Base-by-base conservation (phyloP, 2,888 invertebrate genomes). In the Lissonota sp. region DNA sequence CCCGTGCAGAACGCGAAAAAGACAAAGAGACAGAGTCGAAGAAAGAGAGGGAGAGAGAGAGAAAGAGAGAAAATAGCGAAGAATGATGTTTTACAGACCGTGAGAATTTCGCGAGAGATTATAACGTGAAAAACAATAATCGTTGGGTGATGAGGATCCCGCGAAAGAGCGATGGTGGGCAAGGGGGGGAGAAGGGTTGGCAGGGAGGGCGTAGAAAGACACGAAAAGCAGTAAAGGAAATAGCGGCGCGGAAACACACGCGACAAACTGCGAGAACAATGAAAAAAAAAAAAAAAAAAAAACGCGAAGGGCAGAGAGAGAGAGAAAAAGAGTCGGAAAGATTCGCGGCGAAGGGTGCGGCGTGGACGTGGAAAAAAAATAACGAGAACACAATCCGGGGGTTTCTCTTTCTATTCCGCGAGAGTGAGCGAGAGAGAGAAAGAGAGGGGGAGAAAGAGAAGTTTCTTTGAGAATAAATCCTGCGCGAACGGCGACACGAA, bases 301-400 rank as follows among this genome's bases (percentile, higher is more conserved):
- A 57, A 26, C 26, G 57, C 37, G 57, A 67, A 58, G 60, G 44
- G 12, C 57, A 75, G 57, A 83, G 70, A 46, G 75, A 74, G 79
- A 79, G 66, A 57, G 75, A 74, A 79, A 79, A 58, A 57, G 74
- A 46, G 64, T 74, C 57, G 49, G 57, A 66, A 42, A 57, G 12
- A 53, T 57, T 55, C 16, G 64, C 66, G 57, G 57, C 44, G 70
- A 74, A 81, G 81, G 81, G 81, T 81, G 81, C 81, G 81, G 81
- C 81, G 81, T 81, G 81, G 73, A 81, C 74, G 74, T 78, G 70
- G 77, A 39, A 70, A 74, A n/a, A 66, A 60, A 69, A 69, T 39
- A 42, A 79, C 67, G 49, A 46, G 63, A 10, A 73, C 77, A 57
- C 72, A 44, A 55, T 66, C 55, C 44, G 51, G 14, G 46, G 49